A percentile compares a stretch with the other conserved stretches of the same genome.
phyloP scores from a whole-genome alignment of 2,113 vertebrate species.

The Colaptes auratus region DNA sequence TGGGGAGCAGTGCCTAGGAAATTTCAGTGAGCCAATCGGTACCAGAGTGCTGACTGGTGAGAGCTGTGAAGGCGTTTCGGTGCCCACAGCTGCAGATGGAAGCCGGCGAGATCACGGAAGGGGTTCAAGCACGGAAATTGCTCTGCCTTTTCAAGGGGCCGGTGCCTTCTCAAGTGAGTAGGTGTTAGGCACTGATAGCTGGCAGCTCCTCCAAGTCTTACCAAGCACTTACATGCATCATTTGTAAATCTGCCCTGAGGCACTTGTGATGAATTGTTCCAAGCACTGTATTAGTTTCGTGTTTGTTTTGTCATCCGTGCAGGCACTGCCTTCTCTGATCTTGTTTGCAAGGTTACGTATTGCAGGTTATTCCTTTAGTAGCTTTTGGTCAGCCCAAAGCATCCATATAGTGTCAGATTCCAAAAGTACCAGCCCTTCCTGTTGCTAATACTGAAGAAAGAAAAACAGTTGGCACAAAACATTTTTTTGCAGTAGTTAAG shows the following conservation, averaged over 20 bases:
- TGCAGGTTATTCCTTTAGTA: neutral
- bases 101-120: neutral
- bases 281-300: neutral
- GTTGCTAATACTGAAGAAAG: neutral
- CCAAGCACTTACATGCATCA: neutral
- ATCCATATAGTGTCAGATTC: neutral
- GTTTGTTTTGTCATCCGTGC: neutral
- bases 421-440: neutral
- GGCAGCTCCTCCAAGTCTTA: neutral
- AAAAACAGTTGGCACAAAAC: neutral
- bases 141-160: neutral
- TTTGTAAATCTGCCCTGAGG: slow-evolving; percentile 25
- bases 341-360: neutral
- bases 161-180: neutral
- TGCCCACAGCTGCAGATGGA: neutral
- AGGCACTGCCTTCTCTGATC: neutral
- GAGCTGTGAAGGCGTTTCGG: neutral
- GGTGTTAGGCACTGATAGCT: slow-evolving; percentile 1
- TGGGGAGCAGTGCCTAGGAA: neutral
- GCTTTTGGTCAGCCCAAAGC: neutral
- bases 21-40: neutral
- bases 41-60: neutral
- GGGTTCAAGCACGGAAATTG: neutral
- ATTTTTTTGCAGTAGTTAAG: neutral
- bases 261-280: neutral